These are phyloP conservation scores for Tiliacea citrago DNA, from an alignment of 2,888 invertebrate genomes.

Conservation along the genomic window DNA sequence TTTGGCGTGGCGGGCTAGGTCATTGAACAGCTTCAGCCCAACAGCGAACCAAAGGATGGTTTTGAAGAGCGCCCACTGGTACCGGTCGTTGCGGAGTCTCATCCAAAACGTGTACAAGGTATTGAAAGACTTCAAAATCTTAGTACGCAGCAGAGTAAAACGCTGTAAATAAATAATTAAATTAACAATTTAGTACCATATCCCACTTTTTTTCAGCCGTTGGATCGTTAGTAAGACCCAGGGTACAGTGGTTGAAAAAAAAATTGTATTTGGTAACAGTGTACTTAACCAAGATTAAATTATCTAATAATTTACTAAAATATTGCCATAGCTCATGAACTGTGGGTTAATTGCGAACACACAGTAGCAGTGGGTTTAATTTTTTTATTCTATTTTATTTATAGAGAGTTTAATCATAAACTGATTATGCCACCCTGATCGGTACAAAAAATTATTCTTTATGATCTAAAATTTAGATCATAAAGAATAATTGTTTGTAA, in stretches of 20 bases:
- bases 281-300: not conserved
- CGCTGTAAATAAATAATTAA: conserved; percentile 27
- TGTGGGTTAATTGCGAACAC: no score
- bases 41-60: conserved; percentile 73
- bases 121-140: conserved; percentile 2
- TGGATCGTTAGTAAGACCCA: not conserved
- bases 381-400: no score
- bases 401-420: no score
- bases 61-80: conserved; percentile 74
- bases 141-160: not conserved
- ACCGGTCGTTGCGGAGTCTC: conserved; percentile 67
- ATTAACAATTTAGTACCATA: not conserved
- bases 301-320: not conserved
- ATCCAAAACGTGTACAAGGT: conserved; percentile 58
- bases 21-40: conserved; percentile 76
- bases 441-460: no score
- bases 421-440: no score
- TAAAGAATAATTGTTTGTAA: no score
- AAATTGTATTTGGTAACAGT: not conserved
- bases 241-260: not conserved
- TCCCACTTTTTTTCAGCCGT: not conserved
- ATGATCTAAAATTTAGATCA: no score
- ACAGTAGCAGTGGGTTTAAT: no score
- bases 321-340: not conserved
- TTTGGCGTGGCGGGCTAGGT: conserved; percentile 70